Evolutionary conservation across 2,113 vertebrate species (phyloP).

Genomic region (Mastomys coucha): DNA sequence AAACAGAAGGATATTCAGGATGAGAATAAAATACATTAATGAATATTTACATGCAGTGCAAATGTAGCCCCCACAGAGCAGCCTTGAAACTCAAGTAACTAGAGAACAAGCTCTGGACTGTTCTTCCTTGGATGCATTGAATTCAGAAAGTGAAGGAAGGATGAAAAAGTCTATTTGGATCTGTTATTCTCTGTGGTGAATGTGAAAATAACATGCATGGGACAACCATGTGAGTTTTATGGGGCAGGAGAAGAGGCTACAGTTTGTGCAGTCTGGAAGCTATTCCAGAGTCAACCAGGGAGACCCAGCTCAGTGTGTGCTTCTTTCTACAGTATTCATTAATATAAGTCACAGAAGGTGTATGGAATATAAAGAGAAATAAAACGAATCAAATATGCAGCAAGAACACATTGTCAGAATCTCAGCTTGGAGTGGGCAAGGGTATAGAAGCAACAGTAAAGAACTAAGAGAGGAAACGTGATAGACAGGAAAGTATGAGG

Average conservation of each 20-base stretch:
- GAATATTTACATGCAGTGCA: slow-evolving; percentile 75
- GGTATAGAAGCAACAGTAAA: neutral
- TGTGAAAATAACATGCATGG: neutral
- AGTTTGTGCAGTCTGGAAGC: neutral
- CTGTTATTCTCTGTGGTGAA: neutral
- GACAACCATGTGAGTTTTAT: neutral
- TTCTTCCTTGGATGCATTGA: slow-evolving; percentile 56
- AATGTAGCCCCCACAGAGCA: slow-evolving; percentile 65
- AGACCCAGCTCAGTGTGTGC: neutral
- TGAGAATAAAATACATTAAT: slow-evolving; percentile 70
- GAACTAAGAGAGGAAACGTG: slow-evolving; percentile 16
- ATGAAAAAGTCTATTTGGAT: neutral
- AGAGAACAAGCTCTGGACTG: slow-evolving; percentile 55
- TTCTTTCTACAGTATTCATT: neutral
- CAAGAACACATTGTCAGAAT: neutral
- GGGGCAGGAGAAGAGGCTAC: neutral
- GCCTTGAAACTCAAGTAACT: slow-evolving; percentile 52
- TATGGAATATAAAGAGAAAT: neutral
- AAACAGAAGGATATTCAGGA: slow-evolving; percentile 66
- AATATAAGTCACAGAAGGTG: slow-evolving; percentile 15
- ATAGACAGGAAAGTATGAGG: neutral
- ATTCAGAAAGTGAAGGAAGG: neutral
- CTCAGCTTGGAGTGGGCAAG: neutral
- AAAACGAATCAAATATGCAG: neutral
- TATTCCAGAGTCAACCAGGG: slow-evolving; percentile 28